Evolutionary conservation across 2,113 vertebrate genomes (phyloP).

Genomic region (Hydrochoerus hydrochaeris): DNA sequence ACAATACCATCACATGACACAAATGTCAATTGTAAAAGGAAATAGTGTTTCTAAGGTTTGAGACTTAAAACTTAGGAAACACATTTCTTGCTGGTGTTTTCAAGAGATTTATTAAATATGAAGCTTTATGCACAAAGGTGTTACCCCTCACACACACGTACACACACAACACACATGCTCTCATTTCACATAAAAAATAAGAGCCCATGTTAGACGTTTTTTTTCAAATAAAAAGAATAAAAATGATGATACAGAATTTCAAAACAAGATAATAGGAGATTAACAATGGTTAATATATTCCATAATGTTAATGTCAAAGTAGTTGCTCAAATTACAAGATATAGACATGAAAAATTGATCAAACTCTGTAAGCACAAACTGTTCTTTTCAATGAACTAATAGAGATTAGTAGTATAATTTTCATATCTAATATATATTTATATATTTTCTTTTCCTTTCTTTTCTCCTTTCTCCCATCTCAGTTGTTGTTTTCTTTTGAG

Average conservation of each 20-base stretch:
- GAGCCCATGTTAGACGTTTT: background rate
- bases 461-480: background rate
- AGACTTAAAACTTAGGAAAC: background rate
- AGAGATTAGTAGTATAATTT: background rate
- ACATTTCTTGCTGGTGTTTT: background rate
- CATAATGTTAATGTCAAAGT: background rate
- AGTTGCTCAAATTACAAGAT: background rate
- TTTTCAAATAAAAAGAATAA: background rate
- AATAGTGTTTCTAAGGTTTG: background rate
- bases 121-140: background rate
- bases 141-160: fast-evolving
- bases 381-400: background rate
- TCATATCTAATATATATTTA: background rate
- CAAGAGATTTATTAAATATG: background rate
- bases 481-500: background rate
- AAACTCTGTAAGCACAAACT: background rate
- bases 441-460: background rate
- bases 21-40: background rate
- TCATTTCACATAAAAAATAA: background rate
- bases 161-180: background rate
- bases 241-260: background rate
- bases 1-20: background rate
- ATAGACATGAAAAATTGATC: background rate
- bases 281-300: background rate
- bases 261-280: background rate